phyloP scores from a whole-genome alignment of 2,113 vertebrate species.

The Colistium nudipinnis region DNA sequence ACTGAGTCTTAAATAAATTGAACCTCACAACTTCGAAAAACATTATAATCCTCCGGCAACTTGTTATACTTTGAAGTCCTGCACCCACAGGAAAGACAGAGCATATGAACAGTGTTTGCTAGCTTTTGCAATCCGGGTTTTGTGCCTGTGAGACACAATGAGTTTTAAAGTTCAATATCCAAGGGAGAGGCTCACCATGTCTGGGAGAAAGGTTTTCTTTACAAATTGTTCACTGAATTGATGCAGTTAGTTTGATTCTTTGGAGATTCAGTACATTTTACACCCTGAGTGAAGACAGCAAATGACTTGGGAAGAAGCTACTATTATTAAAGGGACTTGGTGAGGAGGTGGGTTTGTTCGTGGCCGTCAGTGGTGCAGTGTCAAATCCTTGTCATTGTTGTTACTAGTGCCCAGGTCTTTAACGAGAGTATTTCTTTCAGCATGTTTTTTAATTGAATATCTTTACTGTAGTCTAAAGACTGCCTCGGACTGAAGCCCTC shows the following conservation, averaged over 20 bases:
- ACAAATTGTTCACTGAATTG: not conserved
- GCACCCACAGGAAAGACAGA: not conserved
- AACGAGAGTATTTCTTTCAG: too few relatives aligned
- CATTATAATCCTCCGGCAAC: not conserved
- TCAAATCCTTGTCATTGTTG: not conserved
- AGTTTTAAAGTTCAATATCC: not conserved
- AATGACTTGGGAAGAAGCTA: not conserved
- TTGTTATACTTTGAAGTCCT: not conserved
- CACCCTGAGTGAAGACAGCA: not conserved
- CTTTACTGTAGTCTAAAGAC: not conserved
- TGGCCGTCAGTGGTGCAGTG: not conserved
- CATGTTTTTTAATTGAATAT: too few relatives aligned
- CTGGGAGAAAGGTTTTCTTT: too few relatives aligned
- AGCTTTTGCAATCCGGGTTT: not conserved
- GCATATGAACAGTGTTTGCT: not conserved
- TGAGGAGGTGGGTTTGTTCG: not conserved
- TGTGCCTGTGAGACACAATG: too few relatives aligned
- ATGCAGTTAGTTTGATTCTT: not conserved
- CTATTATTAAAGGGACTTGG: not conserved
- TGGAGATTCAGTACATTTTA: not conserved
- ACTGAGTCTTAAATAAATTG: not conserved
- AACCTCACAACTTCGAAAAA: not conserved
- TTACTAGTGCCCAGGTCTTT: too few relatives aligned
- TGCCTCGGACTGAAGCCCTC: not conserved
- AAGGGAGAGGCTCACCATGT: not conserved